Base-by-base conservation (phyloP, 1,140 invertebrate genomes). In the Colletes latitarsis region DNA sequence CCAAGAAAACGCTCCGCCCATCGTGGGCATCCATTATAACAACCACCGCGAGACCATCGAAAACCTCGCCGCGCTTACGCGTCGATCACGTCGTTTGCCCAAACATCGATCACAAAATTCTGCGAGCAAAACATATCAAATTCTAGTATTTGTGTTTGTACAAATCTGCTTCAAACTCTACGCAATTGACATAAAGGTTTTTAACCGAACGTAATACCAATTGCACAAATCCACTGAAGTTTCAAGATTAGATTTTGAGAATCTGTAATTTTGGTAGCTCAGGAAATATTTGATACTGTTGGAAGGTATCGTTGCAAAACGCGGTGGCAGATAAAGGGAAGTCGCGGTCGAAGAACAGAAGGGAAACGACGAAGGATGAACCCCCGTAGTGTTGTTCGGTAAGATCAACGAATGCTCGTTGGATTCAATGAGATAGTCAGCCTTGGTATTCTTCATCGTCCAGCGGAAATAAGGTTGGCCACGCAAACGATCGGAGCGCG, bases 401-500 rank as follows among this genome's bases (percentile, higher is more conserved):
- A 60, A 70, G 75, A 84, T 67, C 55, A 63, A 77, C 66, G 21
- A 52, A 63, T 67, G 67, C 69, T 79, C 62, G 69, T 78, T 17
- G 70, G 53, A 84, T 66, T 75, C 52, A 79, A 84, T 63, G 58
- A 76, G 77, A 76, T 66, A 75, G 62, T 63, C 21, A 63, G 60
- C 58, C 77, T 76, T 69, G 81, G 74, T 77, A 64, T 66, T 76
- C 58, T 84, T 82, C 70, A 71, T 85, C 75, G 83, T 81, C 53
- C 72, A 74, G 66, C 84, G 80, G 82, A 86, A 85, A 85, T 68
- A 83, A 84, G 82, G 69, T 84, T 82, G 73, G 82, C 82, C 67
- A 85, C 69, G 74, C 71, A 81, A 85, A 82, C 46, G 58, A 64
- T 77, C 74, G 53, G 52, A 49, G 58, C 53, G 71, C 21, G 19